Percentiles rank a stretch among this genome's conserved stretches.
Evolutionary conservation across 2,888 invertebrate species (phyloP).

Genomic region (Lamellibrachia satsuma): DNA sequence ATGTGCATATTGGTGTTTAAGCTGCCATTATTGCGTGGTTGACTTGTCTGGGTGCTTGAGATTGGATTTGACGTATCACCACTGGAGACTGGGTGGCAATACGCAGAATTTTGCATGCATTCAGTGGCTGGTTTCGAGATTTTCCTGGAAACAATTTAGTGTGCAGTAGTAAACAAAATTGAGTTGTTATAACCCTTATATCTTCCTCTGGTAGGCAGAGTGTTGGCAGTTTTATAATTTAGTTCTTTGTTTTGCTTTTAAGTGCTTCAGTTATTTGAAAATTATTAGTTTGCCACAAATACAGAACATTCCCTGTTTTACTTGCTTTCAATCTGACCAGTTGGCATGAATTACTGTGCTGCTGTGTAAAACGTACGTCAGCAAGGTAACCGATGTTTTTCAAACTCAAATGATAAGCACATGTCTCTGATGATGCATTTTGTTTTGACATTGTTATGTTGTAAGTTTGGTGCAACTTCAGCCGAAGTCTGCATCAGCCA

Average conservation of each 20-base stretch:
- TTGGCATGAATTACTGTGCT: background rate
- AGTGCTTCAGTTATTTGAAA: background rate
- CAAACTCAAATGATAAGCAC: background rate
- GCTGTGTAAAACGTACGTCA: background rate
- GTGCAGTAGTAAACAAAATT: background rate
- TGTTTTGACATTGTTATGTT: background rate
- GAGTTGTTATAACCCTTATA: background rate
- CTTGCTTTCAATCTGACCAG: background rate
- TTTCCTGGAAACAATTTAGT: background rate
- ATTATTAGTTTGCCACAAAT: background rate
- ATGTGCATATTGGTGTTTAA: background rate
- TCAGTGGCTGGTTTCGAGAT: background rate
- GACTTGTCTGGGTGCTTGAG: background rate
- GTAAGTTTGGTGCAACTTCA: background rate
- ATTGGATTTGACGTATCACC: background rate
- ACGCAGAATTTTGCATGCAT: background rate
- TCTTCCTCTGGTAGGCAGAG: background rate
- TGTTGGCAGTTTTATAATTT: background rate
- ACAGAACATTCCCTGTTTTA: background rate
- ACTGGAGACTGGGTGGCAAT: background rate
- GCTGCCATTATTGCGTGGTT: background rate
- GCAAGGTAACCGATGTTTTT: background rate
- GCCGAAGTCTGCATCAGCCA: background rate
- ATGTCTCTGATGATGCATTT: background rate
- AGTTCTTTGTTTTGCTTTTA: conserved; percentile 13